Evolutionary conservation across 2,888 invertebrate genomes (phyloP).

Genomic region (Eilema depressum): DNA sequence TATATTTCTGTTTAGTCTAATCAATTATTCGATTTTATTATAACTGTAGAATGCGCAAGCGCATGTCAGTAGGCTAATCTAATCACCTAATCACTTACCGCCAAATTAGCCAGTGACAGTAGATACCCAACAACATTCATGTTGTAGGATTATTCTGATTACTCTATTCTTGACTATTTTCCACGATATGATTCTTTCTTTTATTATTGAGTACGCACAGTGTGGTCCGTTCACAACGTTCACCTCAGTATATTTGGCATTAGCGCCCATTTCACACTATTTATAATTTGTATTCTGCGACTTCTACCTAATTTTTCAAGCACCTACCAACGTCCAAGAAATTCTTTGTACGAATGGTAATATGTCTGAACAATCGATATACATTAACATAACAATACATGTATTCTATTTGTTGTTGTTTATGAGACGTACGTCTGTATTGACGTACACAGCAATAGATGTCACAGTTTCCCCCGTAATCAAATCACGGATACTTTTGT

Average conservation of each 20-base stretch:
- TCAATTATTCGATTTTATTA: not conserved
- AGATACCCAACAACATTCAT: constrained; percentile 60
- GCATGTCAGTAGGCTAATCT: too few relatives aligned
- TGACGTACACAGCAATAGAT: not conserved
- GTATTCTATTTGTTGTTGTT: constrained; percentile 28
- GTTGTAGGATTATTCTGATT: constrained; percentile 8
- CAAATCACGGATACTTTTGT: not conserved
- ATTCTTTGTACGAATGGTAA: constrained; percentile 64
- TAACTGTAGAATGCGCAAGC: not conserved
- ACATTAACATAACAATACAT: constrained; percentile 62
- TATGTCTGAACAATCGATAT: constrained; percentile 45
- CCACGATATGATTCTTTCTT: not conserved
- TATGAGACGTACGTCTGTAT: constrained; percentile 20
- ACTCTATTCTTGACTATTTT: too few relatives aligned
- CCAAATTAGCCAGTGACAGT: constrained; percentile 59
- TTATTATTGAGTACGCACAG: constrained; percentile 38
- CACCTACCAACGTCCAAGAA: constrained; percentile 38
- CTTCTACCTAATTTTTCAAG: constrained; percentile 59
- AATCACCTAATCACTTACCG: constrained; percentile 48
- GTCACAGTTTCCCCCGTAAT: not conserved
- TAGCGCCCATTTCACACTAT: constrained; percentile 49
- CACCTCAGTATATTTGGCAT: constrained; percentile 41
- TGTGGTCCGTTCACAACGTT: constrained; percentile 36
- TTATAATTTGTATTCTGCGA: constrained; percentile 65
- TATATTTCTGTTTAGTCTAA: not conserved